A percentile compares a stretch with the other conserved stretches of the same genome.
Conservation (phyloP, 2,113 vertebrate species). For the Misgurnus anguillicaudatus region DNA sequence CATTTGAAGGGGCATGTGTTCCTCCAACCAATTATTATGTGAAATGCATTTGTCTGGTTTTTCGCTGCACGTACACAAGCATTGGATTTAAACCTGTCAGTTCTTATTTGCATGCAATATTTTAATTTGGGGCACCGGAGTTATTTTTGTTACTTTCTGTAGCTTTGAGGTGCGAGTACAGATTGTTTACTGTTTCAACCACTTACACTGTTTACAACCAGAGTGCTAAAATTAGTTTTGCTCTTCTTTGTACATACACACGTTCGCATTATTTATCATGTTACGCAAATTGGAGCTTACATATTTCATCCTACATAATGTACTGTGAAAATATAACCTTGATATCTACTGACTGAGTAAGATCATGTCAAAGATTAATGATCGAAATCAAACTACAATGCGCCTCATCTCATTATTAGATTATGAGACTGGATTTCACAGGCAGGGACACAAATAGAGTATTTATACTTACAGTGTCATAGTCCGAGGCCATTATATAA, state of each 20-base stretch:
- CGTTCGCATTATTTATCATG: not conserved
- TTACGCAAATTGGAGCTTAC: not conserved
- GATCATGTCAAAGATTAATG: too few species aligned
- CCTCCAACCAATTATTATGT: not conserved
- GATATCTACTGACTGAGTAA: too few species aligned
- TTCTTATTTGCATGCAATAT: constrained; percentile 17
- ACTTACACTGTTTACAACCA: constrained; percentile 6
- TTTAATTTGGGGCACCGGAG: constrained; percentile 22
- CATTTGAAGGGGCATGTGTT: constrained; percentile 8
- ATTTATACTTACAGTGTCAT: too few species aligned
- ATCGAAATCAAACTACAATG: too few species aligned
- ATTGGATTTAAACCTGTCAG: constrained; percentile 22
- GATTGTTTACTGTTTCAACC: constrained; percentile 17
- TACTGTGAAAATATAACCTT: too few species aligned
- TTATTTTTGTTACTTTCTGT: constrained; percentile 7
- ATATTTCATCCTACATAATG: too few species aligned
- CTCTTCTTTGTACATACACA: not conserved
- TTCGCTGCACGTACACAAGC: not conserved
- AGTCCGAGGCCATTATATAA: too few species aligned
- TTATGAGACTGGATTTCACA: too few species aligned
- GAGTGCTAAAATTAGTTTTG: constrained; percentile 3
- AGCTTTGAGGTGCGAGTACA: not conserved
- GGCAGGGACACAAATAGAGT: too few species aligned
- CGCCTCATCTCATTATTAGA: too few species aligned
- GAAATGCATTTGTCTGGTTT: not conserved